A percentile compares a stretch with the other conserved stretches of the same genome.
Conservation (phyloP, 2,113 vertebrate genomes). For the Turdus rufiventris region DNA sequence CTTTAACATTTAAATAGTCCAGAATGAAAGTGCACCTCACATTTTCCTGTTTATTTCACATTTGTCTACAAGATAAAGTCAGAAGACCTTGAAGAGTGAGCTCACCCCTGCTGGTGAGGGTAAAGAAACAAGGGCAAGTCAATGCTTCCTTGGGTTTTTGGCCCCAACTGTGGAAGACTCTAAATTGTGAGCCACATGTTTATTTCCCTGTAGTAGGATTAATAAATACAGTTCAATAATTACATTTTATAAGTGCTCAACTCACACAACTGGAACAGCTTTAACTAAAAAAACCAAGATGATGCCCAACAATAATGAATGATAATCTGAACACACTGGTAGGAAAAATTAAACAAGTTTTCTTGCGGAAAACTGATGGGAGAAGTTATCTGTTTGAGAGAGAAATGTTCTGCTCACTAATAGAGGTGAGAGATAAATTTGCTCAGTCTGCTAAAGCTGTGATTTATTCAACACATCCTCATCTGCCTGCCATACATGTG, state of each 20-base stretch:
- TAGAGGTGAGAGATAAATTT: not conserved
- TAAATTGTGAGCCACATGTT: not conserved
- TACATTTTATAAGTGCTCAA: not conserved
- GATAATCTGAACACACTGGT: not conserved
- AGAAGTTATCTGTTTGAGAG: not conserved
- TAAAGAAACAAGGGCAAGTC: not conserved
- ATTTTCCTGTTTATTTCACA: not conserved
- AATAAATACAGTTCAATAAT: not conserved
- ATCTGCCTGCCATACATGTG: not conserved
- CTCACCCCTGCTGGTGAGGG: not conserved
- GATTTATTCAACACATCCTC: not conserved
- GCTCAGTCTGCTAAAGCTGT: not conserved
- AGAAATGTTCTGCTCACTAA: not conserved
- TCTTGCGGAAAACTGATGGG: not conserved
- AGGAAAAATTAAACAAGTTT: not conserved
- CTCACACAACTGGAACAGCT: not conserved
- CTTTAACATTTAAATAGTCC: not conserved
- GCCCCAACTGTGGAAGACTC: not conserved
- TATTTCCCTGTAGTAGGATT: not conserved
- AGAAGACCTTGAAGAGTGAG: not conserved
- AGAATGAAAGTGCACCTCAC: not conserved
- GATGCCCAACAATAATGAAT: not conserved
- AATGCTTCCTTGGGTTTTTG: not conserved
- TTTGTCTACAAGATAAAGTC: not conserved
- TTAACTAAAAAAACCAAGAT: not conserved